A percentile compares a stretch with the other conserved stretches of the same genome.
Evolutionary conservation across 2,888 invertebrate species (phyloP).

Genomic region (Microplitis deprimator): DNA sequence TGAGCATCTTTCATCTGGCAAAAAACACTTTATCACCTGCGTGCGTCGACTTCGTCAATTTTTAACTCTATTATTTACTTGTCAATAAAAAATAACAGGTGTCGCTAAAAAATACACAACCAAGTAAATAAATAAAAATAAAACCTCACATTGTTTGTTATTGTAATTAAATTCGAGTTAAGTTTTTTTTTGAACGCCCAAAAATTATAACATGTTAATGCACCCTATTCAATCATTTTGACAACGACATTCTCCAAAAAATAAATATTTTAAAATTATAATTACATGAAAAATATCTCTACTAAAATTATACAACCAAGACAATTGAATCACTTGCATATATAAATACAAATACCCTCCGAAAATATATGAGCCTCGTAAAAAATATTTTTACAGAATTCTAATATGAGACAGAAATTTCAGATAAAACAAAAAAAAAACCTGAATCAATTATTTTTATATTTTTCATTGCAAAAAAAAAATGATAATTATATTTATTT

Average conservation of each 20-base stretch:
- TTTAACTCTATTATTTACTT: background rate
- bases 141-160: background rate
- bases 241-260: background rate
- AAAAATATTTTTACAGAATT: too few relatives aligned
- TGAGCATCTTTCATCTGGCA: background rate
- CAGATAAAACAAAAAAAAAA: too few relatives aligned
- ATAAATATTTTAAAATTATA: background rate
- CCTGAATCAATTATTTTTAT: too few relatives aligned
- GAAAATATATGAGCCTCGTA: too few relatives aligned
- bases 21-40: conserved; percentile 37
- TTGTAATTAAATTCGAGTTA: background rate
- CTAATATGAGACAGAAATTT: too few relatives aligned
- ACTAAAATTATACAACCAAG: background rate
- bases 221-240: background rate
- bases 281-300: background rate
- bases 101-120: background rate
- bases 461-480: background rate
- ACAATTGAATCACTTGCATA: background rate
- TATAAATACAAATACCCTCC: too few relatives aligned
- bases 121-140: background rate
- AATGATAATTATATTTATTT: background rate
- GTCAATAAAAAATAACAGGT: background rate
- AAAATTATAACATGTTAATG: background rate
- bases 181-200: background rate
- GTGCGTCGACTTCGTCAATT: conserved; percentile 18